A percentile compares a stretch with the other conserved stretches of the same genome.
Evolutionary conservation across 2,888 invertebrate species (phyloP).

Genomic region (Philereme transversata): DNA sequence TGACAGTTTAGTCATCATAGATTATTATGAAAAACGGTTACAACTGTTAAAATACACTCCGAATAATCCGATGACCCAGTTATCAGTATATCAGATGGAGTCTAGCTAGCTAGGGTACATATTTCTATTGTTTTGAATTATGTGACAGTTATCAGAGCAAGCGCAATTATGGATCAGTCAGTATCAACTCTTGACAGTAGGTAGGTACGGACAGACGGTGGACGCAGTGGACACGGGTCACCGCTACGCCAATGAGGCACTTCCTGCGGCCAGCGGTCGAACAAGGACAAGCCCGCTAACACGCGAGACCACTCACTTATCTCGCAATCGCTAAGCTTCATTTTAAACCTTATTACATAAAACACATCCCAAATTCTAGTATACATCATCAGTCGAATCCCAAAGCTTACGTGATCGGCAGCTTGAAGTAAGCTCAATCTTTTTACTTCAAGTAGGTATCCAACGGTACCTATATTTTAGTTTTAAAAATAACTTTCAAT

Average conservation of each 20-base stretch:
- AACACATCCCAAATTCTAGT: constrained; percentile 26
- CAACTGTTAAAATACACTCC: not conserved
- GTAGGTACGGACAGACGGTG: constrained; percentile 31
- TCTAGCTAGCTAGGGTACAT: not conserved
- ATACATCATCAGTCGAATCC: constrained; percentile 13
- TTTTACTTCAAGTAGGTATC: constrained; percentile 11
- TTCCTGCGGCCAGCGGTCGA: constrained; percentile 69
- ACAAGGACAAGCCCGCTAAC: constrained; percentile 72
- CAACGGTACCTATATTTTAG: constrained; percentile 21
- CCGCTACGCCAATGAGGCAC: constrained; percentile 70
- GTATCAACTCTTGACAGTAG: constrained; percentile 34
- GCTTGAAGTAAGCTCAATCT: constrained; percentile 23
- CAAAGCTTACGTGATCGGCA: constrained; percentile 29
- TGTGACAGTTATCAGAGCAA: constrained; percentile 29
- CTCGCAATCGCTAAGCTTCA: constrained; percentile 47
- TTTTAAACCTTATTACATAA: constrained; percentile 38
- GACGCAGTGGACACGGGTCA: constrained; percentile 69
- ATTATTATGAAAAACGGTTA: constrained; percentile 8
- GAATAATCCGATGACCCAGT: not conserved
- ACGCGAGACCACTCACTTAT: constrained; percentile 55
- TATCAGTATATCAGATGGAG: constrained; percentile 1
- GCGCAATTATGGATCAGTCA: constrained; percentile 33
- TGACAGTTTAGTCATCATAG: constrained; percentile 20
- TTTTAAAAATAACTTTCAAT: constrained; percentile 21
- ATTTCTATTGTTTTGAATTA: constrained; percentile 23